A percentile compares a stretch with the other conserved stretches of the same genome.
phyloP scores from a whole-genome alignment of 2,888 invertebrate species.

The Erebia ligea region DNA sequence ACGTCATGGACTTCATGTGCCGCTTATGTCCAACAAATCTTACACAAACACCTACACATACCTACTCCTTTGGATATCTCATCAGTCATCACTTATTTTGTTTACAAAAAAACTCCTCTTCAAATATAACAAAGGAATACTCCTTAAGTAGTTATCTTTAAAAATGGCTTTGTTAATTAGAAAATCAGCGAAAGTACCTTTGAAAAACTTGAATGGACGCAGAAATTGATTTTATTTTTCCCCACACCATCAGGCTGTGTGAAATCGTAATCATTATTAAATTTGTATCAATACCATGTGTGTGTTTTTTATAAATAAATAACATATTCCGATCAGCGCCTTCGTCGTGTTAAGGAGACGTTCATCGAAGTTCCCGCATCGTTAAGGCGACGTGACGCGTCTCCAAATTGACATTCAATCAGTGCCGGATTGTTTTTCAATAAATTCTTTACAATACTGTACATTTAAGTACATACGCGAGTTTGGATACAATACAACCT shows the following conservation, averaged over 20 bases:
- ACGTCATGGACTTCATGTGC: too few species aligned
- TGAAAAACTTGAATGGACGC: not conserved
- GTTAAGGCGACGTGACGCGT: constrained; percentile 46
- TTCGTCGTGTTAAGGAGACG: constrained; percentile 29
- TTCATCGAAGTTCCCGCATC: constrained; percentile 23
- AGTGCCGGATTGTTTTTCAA: constrained; percentile 79
- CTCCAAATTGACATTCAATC: constrained; percentile 79
- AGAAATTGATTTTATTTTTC: not conserved
- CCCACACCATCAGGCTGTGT: not conserved
- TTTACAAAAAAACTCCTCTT: too few species aligned
- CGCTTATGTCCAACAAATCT: too few species aligned
- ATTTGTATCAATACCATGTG: constrained; percentile 22
- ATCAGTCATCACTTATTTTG: too few species aligned
- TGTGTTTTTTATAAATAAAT: constrained; percentile 22
- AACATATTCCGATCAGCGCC: constrained; percentile 28
- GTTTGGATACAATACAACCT: not conserved
- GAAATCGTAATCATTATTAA: constrained; percentile 21
- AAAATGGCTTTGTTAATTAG: not conserved
- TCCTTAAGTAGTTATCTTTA: too few species aligned
- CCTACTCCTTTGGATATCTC: too few species aligned
- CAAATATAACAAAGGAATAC: too few species aligned
- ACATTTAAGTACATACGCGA: not conserved
- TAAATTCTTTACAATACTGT: constrained; percentile 48
- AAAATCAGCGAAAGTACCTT: not conserved
- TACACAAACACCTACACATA: too few species aligned